These are phyloP conservation scores for Galerucella calmariensis DNA, from an alignment of 2,888 invertebrate species.

Conservation along the genomic window DNA sequence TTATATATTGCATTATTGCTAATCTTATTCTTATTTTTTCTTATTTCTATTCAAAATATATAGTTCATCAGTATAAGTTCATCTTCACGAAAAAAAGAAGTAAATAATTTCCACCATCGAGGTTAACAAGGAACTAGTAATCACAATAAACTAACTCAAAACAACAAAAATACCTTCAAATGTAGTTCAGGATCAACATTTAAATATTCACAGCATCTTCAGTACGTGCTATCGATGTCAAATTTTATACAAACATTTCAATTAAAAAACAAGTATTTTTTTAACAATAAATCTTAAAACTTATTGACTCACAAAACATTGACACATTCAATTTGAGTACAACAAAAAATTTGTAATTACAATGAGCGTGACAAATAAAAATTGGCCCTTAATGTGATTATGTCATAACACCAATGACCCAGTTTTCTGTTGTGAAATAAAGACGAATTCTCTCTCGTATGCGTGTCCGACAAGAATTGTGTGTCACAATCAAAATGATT, in stretches of 20 bases:
- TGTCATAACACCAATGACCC: slow-evolving; percentile 37
- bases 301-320: slow-evolving; percentile 9
- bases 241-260: too few relatives aligned
- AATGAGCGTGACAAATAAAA: slow-evolving; percentile 47
- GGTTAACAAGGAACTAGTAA: neutral
- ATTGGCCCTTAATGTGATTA: slow-evolving; percentile 38
- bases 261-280: too few relatives aligned
- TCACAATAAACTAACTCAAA: neutral
- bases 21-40: too few relatives aligned
- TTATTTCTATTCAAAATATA: neutral
- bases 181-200: too few relatives aligned
- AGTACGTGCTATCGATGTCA: too few relatives aligned
- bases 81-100: too few relatives aligned
- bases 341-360: slow-evolving; percentile 37
- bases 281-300: neutral
- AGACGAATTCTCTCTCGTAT: slow-evolving; percentile 19
- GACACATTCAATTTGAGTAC: neutral
- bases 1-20: too few relatives aligned
- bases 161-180: neutral
- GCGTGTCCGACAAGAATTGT: neutral
- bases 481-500: slow-evolving; percentile 6
- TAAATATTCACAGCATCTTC: too few relatives aligned
- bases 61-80: neutral
- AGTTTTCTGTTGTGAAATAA: slow-evolving; percentile 28
- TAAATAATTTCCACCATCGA: neutral